These are phyloP conservation scores for Meloidogyne hapla DNA, from an alignment of 1,140 invertebrate species.

Conservation along the genomic window DNA sequence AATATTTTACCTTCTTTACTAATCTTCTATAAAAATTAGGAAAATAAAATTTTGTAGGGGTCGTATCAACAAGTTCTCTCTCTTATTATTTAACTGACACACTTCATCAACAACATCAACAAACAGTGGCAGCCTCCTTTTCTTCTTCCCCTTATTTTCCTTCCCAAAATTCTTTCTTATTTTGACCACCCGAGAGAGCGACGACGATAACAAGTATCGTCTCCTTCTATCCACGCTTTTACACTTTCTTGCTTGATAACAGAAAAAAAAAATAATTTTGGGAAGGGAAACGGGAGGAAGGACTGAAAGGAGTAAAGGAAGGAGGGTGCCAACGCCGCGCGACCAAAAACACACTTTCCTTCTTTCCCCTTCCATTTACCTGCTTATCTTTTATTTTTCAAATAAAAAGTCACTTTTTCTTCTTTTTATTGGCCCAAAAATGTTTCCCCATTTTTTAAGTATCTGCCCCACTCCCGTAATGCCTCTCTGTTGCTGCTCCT, in stretches of 20 bases:
- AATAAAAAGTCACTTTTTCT: too few species aligned
- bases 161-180: background rate
- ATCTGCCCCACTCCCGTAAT: background rate
- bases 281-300: background rate
- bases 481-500: background rate
- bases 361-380: too few species aligned
- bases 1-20: background rate
- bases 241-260: background rate
- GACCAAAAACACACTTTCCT: slow-evolving; percentile 1
- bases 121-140: background rate
- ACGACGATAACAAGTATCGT: background rate
- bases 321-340: slow-evolving; percentile 28
- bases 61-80: too few species aligned
- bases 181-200: slow-evolving; percentile 4
- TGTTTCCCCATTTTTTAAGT: background rate
- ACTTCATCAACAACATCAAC: background rate
- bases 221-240: background rate
- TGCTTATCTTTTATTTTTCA: too few species aligned
- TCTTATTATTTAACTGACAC: too few species aligned
- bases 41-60: background rate
- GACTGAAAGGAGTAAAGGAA: background rate
- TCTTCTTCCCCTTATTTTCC: background rate
- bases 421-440: background rate
- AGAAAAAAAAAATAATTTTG: background rate
- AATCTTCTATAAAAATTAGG: too few species aligned